Evolutionary conservation across 1,140 invertebrate genomes (phyloP).

Genomic region (Musca domestica): DNA sequence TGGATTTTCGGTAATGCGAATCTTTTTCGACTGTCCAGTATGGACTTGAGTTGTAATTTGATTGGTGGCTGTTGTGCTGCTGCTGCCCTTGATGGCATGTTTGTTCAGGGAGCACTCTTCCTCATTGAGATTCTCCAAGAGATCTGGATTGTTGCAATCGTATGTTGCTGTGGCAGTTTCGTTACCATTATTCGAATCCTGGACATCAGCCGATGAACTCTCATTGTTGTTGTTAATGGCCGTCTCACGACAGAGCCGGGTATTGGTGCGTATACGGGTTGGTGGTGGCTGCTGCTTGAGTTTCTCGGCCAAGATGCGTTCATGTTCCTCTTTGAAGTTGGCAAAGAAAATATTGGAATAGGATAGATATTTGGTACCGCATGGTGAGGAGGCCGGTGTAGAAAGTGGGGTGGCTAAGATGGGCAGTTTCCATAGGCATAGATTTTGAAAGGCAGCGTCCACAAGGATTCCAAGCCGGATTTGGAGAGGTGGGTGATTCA

Average conservation of each 20-base stretch:
- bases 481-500: background rate
- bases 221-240: constrained; percentile 43
- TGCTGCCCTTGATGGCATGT: constrained; percentile 27
- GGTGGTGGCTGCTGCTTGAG: constrained; percentile 26
- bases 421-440: background rate
- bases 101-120: background rate
- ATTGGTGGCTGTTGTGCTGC: constrained; percentile 29
- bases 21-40: constrained; percentile 41
- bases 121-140: background rate
- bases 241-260: constrained; percentile 37
- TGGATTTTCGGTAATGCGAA: constrained; percentile 54
- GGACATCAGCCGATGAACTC: constrained; percentile 38
- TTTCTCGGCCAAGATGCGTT: constrained; percentile 22
- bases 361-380: constrained; percentile 50
- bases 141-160: background rate
- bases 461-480: background rate
- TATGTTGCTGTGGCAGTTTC: constrained; percentile 31
- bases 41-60: background rate
- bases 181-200: constrained; percentile 43
- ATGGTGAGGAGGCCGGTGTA: constrained; percentile 48
- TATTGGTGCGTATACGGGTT: constrained; percentile 26
- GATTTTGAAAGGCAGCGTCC: background rate
- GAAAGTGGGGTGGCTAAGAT: constrained; percentile 47
- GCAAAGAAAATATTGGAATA: constrained; percentile 52
- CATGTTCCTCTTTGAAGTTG: constrained; percentile 43